Percentiles rank a stretch among this genome's conserved stretches.
phyloP scores from a whole-genome alignment of 2,113 vertebrate genomes.

The Thunnus maccoyii region DNA sequence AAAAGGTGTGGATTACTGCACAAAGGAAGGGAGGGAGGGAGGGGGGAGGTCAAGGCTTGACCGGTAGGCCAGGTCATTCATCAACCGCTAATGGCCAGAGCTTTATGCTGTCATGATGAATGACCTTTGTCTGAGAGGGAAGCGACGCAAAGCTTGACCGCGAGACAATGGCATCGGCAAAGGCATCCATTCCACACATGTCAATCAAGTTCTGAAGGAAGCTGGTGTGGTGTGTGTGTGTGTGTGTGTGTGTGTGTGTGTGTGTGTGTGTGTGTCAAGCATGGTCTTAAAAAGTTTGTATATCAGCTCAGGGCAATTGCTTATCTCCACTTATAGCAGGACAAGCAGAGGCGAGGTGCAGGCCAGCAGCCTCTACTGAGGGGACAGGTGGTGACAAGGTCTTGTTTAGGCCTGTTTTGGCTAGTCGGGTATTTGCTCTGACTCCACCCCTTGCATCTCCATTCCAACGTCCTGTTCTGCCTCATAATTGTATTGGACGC shows the following conservation, averaged over 20 bases:
- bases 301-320: constrained; percentile 63
- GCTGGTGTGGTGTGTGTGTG: constrained; percentile 32
- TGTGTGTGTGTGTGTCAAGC: constrained; percentile 35
- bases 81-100: constrained; percentile 78
- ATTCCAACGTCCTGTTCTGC: background rate
- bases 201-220: constrained; percentile 74
- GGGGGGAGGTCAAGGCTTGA: constrained; percentile 74
- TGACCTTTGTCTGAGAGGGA: constrained; percentile 75
- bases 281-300: constrained; percentile 64
- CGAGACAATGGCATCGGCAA: constrained; percentile 74
- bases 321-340: constrained; percentile 63
- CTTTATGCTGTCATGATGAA: constrained; percentile 81
- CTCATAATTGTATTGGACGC: background rate
- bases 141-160: constrained; percentile 60
- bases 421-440: constrained; percentile 6
- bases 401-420: constrained; percentile 60
- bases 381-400: constrained; percentile 69
- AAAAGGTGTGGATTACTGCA: constrained; percentile 66
- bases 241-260: constrained; percentile 22
- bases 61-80: constrained; percentile 78
- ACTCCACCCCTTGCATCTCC: background rate
- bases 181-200: constrained; percentile 79
- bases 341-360: constrained; percentile 46
- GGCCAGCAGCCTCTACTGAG: constrained; percentile 16
- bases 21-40: background rate